Evolutionary conservation across 2,888 invertebrate species (phyloP).

Genomic region (Dascillus cervinus): DNA sequence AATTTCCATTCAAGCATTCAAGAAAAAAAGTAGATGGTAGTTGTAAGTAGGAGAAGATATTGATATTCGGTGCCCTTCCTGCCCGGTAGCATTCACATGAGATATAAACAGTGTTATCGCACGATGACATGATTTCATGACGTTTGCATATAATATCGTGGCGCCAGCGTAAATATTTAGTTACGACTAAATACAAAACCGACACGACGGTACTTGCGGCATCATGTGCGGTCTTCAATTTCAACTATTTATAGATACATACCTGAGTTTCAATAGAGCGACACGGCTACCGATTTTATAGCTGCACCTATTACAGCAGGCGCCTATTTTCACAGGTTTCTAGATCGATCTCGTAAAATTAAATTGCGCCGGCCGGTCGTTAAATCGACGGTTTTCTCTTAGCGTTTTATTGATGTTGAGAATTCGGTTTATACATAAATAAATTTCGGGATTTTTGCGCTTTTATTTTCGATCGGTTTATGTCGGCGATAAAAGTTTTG

Average conservation of each 20-base stretch:
- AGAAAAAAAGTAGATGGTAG: no score
- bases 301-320: no score
- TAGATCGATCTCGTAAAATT: no score
- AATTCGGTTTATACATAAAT: background rate
- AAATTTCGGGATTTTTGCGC: background rate
- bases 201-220: constrained; percentile 12
- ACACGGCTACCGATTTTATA: no score
- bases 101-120: constrained; percentile 18
- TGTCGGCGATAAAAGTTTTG: no score
- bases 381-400: no score
- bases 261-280: constrained; percentile 9
- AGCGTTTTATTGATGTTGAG: no score
- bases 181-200: constrained; percentile 16
- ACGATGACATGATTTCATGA: constrained; percentile 24
- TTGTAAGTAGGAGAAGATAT: no score
- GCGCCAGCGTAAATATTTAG: constrained; percentile 33
- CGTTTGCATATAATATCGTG: constrained; percentile 28
- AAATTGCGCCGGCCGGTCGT: no score
- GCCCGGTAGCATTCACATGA: constrained; percentile 11
- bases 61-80: no score
- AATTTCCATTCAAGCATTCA: no score
- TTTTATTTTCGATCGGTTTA: background rate
- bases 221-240: constrained; percentile 16
- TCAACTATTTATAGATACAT: constrained; percentile 13
- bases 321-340: no score